Evolutionary conservation across 2,888 invertebrate genomes (phyloP), one percentile per base, ranked within the genome.

Genomic region (Orchesella flavescens): DNA sequence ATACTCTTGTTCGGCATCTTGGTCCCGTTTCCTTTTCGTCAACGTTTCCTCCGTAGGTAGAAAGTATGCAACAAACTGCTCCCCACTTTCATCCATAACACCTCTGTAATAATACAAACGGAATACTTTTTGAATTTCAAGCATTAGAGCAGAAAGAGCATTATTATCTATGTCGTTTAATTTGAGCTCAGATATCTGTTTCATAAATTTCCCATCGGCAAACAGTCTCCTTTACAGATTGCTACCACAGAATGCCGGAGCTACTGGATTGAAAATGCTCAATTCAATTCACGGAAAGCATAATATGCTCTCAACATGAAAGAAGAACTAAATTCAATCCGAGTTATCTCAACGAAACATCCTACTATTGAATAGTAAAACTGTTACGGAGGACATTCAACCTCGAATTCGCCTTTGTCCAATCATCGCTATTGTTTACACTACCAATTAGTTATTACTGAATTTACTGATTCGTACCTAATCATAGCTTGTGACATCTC

Each of bases 401-500:
- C 65, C 61, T 87, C 86, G 86, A 88, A 87, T 87, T 85, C 86
- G 86, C 84, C 86, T 88, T 86, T 77, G 69, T 71, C 81, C 87
- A 82, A 87, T 87, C 87, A 87, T 83, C 17, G 84, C 83, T 61
- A 19, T 57, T 49, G 12, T 49, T 3, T n/a, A 15, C 7, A 61
- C 12, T 21, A n/a, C 23, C 15, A 55, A 66, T 0, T 19, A 19
- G 17, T 43, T 53, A 49, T 2, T 71, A 66, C 49, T 17, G 53
- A 15, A 19, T 61, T 15, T 53, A 59, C 61, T 80, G 43, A 71
- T 55, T 55, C 19, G 13, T 89, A 95, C 95, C 97, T 93, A 91
- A 99, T 98, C 97, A 99, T 98, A 89, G 98, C 99, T 91, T 99
- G 98, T 43, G 97, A 97, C 98, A 99, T 98, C 90, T 98, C 97